phyloP scores from a whole-genome alignment of 2,113 vertebrate species.

The Lanius collurio region DNA sequence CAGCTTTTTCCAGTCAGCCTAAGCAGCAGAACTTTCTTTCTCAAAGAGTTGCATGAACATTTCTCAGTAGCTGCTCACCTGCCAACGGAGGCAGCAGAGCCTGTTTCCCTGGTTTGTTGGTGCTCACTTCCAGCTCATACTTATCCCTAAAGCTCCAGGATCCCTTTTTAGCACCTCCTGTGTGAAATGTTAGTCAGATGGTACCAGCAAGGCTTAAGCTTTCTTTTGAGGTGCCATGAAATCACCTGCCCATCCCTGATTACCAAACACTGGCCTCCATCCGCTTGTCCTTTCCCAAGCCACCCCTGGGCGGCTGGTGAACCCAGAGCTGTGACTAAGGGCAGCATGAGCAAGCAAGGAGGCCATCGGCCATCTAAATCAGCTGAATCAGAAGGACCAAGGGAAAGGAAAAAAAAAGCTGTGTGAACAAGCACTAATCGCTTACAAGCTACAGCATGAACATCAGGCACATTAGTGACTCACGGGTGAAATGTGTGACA shows the following conservation, averaged over 20 bases:
- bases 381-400: slow-evolving; percentile 50
- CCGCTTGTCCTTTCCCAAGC: neutral
- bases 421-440: neutral
- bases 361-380: neutral
- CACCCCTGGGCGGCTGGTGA: neutral
- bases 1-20: neutral
- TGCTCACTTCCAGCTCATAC: neutral
- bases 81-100: neutral
- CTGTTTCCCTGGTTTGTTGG: neutral
- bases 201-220: neutral
- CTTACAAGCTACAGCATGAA: neutral
- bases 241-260: neutral
- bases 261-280: neutral
- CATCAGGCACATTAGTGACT: neutral
- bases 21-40: neutral
- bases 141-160: neutral
- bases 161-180: neutral
- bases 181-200: neutral
- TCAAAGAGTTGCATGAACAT: neutral
- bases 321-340: neutral
- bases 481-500: slow-evolving; percentile 15
- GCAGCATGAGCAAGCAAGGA: neutral
- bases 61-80: neutral
- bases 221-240: neutral
- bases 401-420: neutral